These are phyloP conservation scores for Eurytemora carolleeae DNA, from an alignment of 1,140 invertebrate genomes.

Conservation along the genomic window DNA sequence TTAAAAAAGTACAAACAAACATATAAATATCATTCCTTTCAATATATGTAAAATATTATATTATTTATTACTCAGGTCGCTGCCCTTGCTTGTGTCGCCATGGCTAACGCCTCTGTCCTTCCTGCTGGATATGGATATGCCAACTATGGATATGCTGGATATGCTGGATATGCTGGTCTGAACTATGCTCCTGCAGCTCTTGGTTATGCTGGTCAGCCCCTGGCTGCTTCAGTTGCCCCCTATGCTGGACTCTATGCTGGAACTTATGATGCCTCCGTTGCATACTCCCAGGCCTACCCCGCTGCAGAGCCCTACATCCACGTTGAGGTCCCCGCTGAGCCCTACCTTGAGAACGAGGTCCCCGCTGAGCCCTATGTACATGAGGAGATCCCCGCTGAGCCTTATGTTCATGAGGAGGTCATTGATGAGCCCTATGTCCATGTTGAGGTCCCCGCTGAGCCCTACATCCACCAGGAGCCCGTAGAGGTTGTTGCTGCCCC, in stretches of 20 bases:
- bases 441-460: slow-evolving; percentile 4
- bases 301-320: slow-evolving; percentile 9
- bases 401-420: slow-evolving; percentile 5
- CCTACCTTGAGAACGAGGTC: slow-evolving; percentile 4
- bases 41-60: not conserved
- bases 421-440: slow-evolving; percentile 4
- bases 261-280: no score
- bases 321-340: slow-evolving; percentile 2
- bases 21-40: no score
- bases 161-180: not conserved
- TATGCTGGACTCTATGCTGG: slow-evolving; percentile 9
- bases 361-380: slow-evolving; percentile 3
- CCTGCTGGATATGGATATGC: not conserved
- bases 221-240: not conserved
- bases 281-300: not conserved
- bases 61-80: slow-evolving; percentile 5
- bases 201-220: not conserved
- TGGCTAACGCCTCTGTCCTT: not conserved
- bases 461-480: slow-evolving; percentile 12
- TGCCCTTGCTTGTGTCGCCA: slow-evolving; percentile 6
- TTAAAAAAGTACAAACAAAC: no score
- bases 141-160: not conserved
- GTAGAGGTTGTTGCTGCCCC: slow-evolving; percentile 1
- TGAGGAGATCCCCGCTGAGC: slow-evolving; percentile 5
- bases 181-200: not conserved